Conservation (phyloP, 2,113 vertebrate genomes). For the Syngnathus typhle region DNA sequence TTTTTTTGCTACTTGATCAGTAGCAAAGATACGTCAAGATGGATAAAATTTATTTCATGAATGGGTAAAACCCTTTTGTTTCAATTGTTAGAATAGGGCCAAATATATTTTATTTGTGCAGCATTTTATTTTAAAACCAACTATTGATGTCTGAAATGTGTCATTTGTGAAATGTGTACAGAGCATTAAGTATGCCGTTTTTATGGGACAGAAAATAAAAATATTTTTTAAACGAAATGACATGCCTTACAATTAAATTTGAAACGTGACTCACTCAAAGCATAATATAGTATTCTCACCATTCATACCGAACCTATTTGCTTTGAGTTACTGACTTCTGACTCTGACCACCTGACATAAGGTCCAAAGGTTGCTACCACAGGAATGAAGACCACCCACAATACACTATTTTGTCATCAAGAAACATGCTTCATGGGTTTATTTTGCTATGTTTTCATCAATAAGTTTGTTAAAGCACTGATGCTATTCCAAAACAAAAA, state of each 20-base stretch:
- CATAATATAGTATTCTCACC: slow-evolving; percentile 10
- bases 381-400: slow-evolving; percentile 52
- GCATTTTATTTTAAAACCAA: slow-evolving; percentile 49
- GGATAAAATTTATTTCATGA: background rate
- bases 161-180: slow-evolving; percentile 75
- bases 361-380: slow-evolving; percentile 18
- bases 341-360: slow-evolving; percentile 36
- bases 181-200: slow-evolving; percentile 61
- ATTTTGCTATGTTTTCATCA: slow-evolving; percentile 22
- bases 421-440: slow-evolving; percentile 34
- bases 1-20: slow-evolving; percentile 18
- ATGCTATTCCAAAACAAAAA: no score
- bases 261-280: background rate
- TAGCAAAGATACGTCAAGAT: no score
- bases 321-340: slow-evolving; percentile 35
- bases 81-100: background rate
- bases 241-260: background rate
- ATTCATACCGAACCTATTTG: slow-evolving; percentile 23
- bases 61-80: no score
- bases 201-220: slow-evolving; percentile 68
- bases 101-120: slow-evolving; percentile 35
- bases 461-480: slow-evolving; percentile 17
- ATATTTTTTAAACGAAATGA: slow-evolving; percentile 68
- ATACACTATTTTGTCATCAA: slow-evolving; percentile 5
- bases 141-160: slow-evolving; percentile 48